Evolutionary conservation across 1,140 invertebrate genomes (phyloP), one percentile per base, ranked within the genome.

Genomic region (Hylaeus anthracinus): DNA sequence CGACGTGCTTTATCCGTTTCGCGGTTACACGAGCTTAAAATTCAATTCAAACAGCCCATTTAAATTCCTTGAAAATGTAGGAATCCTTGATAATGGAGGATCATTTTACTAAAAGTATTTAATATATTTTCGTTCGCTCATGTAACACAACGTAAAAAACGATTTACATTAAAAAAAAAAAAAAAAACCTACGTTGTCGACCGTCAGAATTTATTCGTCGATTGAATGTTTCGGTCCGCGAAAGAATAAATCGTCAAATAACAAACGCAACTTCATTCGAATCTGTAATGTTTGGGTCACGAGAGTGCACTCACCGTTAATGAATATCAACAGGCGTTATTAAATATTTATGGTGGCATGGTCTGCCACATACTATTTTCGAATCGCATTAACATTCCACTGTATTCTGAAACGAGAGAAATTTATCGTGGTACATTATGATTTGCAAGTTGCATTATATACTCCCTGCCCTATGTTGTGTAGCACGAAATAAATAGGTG

Each of bases 311-410:
- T 51, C 45, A 56, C 75, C 66, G 70, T 78, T 78, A 78, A 78
- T 63, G 66, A 78, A 61, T 71, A 71, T 78, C 66, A 71, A 71
- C 75, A 61, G 56, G 45, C 66, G 66, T 78, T 78, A 61, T 78
- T 78, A 78, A 77, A 71, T 78, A 78, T 78, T 78, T 71, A 78
- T 61, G 75, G 71, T 56, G 66, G 6, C 56, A 9, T 5, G 43
- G 66, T 41, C 48, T 60, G 41, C 37, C 45, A 5, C 14, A 43
- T 26, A 61, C 37, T 71, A 78, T 78, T 78, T 78, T 78, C 66
- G 37, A 43, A 71, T 78, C 67, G 66, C 56, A 77, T 78, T 71
- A 78, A 71, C 66, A 78, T 78, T 78, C 75, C 75, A 51, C 43
- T 41, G 37, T 39, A 48, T 26, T 51, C 75, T n/a, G 37, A 15